These are phyloP conservation scores for Gymnoscelis rufifasciata DNA, from an alignment of 2,888 invertebrate genomes.

Conservation along the genomic window DNA sequence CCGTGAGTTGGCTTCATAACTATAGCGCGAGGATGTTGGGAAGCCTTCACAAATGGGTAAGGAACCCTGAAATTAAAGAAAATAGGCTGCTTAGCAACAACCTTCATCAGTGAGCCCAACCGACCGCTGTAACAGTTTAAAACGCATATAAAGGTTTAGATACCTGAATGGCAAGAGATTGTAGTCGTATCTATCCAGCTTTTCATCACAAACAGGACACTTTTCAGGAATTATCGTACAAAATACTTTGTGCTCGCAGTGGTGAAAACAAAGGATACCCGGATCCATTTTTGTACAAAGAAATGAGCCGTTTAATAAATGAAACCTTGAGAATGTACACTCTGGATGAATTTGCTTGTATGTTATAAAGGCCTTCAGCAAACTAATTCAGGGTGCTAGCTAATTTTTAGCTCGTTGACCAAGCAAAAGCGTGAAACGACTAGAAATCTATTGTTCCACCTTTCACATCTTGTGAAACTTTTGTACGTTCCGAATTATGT, in stretches of 20 bases:
- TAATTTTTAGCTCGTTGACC: constrained; percentile 40
- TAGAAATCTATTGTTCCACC: constrained; percentile 46
- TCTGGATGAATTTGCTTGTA: constrained; percentile 25
- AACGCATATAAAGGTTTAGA: constrained; percentile 19
- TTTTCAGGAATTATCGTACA: constrained; percentile 86
- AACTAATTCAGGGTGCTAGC: constrained; percentile 36
- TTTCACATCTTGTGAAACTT: constrained; percentile 42
- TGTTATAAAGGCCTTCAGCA: constrained; percentile 32
- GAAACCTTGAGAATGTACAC: constrained; percentile 36
- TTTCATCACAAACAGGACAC: constrained; percentile 87
- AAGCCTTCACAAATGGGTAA: constrained; percentile 91
- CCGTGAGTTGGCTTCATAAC: constrained; percentile 93
- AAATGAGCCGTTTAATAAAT: constrained; percentile 46
- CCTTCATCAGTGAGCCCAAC: constrained; percentile 17
- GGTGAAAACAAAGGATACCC: constrained; percentile 93
- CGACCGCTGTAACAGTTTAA: no score
- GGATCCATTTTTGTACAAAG: constrained; percentile 80
- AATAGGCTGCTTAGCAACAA: constrained; percentile 57
- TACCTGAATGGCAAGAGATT: constrained; percentile 88
- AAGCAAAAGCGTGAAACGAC: constrained; percentile 51
- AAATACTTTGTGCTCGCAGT: constrained; percentile 90
- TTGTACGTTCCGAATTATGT: constrained; percentile 22
- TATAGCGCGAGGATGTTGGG: constrained; percentile 88
- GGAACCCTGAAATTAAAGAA: constrained; percentile 81
- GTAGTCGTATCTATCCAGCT: constrained; percentile 78